Base-by-base conservation (phyloP, 2,113 vertebrate species). In the Poeciliopsis prolifica region DNA sequence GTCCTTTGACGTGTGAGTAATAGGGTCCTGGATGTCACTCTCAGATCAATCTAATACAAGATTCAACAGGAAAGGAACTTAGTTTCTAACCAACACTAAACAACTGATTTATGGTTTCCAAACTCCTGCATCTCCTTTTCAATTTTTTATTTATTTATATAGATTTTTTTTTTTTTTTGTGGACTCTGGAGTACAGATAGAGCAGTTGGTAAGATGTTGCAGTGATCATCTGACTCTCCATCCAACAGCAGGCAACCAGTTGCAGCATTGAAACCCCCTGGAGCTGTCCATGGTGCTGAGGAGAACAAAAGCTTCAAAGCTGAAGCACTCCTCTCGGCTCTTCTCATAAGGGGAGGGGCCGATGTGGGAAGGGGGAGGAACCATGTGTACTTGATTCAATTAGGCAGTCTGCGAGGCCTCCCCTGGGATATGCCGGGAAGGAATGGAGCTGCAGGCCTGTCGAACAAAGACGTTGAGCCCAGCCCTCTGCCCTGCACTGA, bases 361-460 rank as follows among this genome's bases (percentile, higher is more conserved):
- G 85, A 81, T 91, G 70, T 79, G 35, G 74, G 75, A 62, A 79
- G 89, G 90, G 84, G 85, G 65, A 82, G 90, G 92, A 81, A 82
- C 40, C 92, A 82, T 90, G 85, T 78, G 93, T 82, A 94, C 92
- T 94, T 96, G 95, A 98, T 97, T 98, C 95, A 98, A 97, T 98
- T 97, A 97, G 90, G 87, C 79, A 88, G 91, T 89, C 93, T 95
- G 93, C 90, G 95, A 96, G 94, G 82, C 83, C 82, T 95, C 97
- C 95, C 95, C 24, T 15, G 95, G 96, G 97, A 94, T 24, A 11
- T 30, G 64, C 70, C 74, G 73, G 88, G 63, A 82, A 75, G 88
- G 87, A 82, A 67, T 79, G 79, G 75, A 83, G 85, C 72, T 82
- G 85, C 82, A 87, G 89, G 92, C 94, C 92, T 86, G 91, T 90